Percentiles rank a stretch among this genome's conserved stretches.
These are phyloP conservation scores for Myotis pilosus DNA, from an alignment of 2,797 vertebrate species.

Conservation along the genomic window DNA sequence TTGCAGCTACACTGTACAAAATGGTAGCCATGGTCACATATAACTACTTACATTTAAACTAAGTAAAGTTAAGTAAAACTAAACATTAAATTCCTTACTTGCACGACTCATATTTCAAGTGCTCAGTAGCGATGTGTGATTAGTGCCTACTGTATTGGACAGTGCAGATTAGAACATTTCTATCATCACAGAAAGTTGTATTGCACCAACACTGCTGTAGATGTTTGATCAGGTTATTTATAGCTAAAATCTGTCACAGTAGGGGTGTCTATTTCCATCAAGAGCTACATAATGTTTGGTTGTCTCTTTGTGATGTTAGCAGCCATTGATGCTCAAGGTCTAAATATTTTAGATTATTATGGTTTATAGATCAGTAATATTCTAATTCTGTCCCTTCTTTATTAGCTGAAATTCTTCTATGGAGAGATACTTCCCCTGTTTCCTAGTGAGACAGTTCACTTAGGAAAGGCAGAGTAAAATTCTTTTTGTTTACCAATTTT, in stretches of 20 bases:
- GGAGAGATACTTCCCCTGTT: not conserved
- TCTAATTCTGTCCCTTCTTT: not conserved
- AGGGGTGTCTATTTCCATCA: not conserved
- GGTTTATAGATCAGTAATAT: not conserved
- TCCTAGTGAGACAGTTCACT: not conserved
- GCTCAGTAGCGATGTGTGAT: not conserved
- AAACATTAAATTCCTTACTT: not conserved
- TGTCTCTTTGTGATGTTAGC: not conserved
- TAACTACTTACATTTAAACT: not conserved
- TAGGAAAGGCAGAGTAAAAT: not conserved
- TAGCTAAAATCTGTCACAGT: not conserved
- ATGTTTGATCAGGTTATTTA: not conserved
- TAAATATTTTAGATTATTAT: constrained; percentile 45
- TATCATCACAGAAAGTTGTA: not conserved
- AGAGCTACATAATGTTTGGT: not conserved
- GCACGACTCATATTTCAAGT: not conserved
- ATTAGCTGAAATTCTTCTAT: not conserved
- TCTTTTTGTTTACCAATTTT: not conserved
- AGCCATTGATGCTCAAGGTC: not conserved
- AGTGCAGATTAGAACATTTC: not conserved
- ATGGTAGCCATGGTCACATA: not conserved
- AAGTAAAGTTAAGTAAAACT: not conserved
- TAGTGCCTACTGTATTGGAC: not conserved
- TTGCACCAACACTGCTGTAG: not conserved
- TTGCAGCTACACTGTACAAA: not conserved